These are phyloP conservation scores for Myotis brandtii DNA, from an alignment of 2,113 vertebrate genomes.

Conservation along the genomic window DNA sequence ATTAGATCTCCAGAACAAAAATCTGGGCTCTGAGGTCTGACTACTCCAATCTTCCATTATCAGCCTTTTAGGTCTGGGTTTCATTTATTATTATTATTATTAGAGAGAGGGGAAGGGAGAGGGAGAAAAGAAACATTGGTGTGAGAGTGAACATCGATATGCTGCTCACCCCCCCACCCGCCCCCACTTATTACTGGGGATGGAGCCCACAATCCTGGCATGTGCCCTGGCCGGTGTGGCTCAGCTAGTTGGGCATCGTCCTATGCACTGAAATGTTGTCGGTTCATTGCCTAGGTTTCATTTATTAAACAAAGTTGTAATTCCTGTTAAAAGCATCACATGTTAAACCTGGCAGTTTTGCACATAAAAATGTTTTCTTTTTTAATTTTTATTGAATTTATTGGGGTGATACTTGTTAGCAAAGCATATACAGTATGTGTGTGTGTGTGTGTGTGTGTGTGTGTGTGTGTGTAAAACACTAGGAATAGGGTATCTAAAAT, in stretches of 20 bases:
- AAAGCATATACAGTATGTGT: background rate
- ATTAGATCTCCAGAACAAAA: background rate
- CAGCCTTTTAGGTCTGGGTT: background rate
- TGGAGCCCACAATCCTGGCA: too few species aligned
- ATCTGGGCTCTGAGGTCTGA: background rate
- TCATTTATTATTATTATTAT: background rate
- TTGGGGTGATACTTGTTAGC: background rate
- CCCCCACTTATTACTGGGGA: too few species aligned
- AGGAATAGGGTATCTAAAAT: too few species aligned
- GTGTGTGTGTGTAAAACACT: too few species aligned
- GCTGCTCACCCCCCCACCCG: too few species aligned
- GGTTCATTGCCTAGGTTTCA: background rate
- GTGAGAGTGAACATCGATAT: too few species aligned
- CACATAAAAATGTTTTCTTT: background rate
- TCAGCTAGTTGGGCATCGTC: too few species aligned
- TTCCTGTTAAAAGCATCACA: background rate
- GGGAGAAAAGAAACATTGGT: too few species aligned
- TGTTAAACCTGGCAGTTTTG: background rate
- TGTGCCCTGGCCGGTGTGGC: too few species aligned
- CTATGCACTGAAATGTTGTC: too few species aligned
- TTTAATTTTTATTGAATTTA: background rate
- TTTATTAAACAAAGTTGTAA: conserved; percentile 22
- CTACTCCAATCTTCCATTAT: background rate
- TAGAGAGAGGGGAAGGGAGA: too few species aligned
- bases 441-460: too few species aligned